Conservation (phyloP, 2,888 invertebrate genomes). For the Drosophila dives region DNA sequence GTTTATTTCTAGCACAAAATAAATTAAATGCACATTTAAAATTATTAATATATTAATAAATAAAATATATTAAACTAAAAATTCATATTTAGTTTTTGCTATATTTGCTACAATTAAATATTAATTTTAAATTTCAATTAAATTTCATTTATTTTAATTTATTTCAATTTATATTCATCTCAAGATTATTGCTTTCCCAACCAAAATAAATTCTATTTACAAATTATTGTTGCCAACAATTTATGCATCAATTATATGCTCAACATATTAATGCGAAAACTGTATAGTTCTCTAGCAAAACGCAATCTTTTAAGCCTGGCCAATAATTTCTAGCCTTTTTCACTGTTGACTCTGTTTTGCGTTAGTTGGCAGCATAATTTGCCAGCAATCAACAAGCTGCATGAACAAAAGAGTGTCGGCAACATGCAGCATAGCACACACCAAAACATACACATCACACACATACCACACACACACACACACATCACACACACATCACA, state of each 20-base stretch:
- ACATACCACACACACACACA: conserved; percentile 10
- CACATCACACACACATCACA: neutral
- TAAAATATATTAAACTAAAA: too few relatives aligned
- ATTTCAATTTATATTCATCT: neutral
- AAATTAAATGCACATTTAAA: neutral
- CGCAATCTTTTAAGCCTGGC: conserved; percentile 22
- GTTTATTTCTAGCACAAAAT: neutral
- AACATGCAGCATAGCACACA: neutral
- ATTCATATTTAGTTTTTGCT: neutral
- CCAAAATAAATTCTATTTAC: neutral
- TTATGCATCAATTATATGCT: neutral
- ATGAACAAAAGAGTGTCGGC: conserved; percentile 4
- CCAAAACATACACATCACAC: conserved; percentile 3
- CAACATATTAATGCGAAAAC: neutral
- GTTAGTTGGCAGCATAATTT: conserved; percentile 15
- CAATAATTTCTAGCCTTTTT: conserved; percentile 26
- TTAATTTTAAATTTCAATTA: neutral
- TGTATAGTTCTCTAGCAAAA: conserved; percentile 4
- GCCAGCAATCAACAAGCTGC: conserved; percentile 30
- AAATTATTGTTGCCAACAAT: neutral
- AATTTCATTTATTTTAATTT: neutral
- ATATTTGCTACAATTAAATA: neutral
- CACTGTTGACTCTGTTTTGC: conserved; percentile 23
- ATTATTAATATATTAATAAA: too few relatives aligned
- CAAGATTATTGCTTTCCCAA: neutral